phyloP scores from a whole-genome alignment of 2,797 vertebrate genomes.

The Acanthiza pusilla region DNA sequence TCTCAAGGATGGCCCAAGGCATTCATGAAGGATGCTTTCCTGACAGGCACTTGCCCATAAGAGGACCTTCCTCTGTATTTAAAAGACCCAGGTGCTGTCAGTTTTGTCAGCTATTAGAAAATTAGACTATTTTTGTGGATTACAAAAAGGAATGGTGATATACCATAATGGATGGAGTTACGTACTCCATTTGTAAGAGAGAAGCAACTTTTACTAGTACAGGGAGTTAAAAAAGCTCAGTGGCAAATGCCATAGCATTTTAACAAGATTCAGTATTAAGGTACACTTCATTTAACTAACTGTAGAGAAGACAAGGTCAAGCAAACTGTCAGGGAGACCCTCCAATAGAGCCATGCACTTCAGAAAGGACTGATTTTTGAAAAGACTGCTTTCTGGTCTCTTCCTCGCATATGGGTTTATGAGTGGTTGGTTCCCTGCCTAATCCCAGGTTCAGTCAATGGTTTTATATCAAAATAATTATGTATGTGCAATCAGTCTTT shows the following conservation, averaged over 20 bases:
- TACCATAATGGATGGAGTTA: neutral
- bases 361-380: neutral
- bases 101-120: neutral
- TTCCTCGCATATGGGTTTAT: fast-evolving
- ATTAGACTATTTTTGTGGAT: neutral
- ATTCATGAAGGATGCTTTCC: neutral
- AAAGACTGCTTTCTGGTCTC: neutral
- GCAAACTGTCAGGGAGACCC: neutral
- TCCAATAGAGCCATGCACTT: neutral
- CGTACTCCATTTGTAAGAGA: neutral
- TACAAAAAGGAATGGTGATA: neutral
- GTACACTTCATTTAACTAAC: neutral
- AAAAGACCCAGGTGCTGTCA: neutral
- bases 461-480: neutral
- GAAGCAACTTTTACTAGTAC: neutral
- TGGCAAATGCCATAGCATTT: neutral
- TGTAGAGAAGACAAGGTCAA: neutral
- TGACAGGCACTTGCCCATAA: neutral
- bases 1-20: neutral
- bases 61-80: neutral
- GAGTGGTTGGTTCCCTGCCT: neutral
- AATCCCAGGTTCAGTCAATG: neutral
- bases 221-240: neutral
- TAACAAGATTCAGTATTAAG: neutral
- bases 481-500: neutral